phyloP scores from a whole-genome alignment of 2,797 vertebrate genomes.

The Etheostoma nigrum region DNA sequence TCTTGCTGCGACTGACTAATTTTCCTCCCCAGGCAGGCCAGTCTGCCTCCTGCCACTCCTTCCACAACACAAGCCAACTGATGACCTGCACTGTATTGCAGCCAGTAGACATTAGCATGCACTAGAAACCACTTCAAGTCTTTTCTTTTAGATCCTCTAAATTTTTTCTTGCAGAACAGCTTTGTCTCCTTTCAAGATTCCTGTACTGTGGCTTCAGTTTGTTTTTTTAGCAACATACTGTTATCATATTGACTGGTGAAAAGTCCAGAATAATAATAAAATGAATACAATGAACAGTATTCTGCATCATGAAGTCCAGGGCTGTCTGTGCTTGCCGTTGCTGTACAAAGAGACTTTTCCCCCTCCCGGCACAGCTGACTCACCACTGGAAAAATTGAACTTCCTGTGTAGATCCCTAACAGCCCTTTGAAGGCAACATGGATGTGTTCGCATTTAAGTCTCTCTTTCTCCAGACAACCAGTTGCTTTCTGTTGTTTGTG shows the following conservation, averaged over 20 bases:
- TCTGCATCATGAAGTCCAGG: constrained; percentile 32
- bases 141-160: neutral
- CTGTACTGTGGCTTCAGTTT: neutral
- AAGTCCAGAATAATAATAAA: constrained; percentile 5
- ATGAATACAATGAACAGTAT: constrained; percentile 4
- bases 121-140: neutral
- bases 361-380: constrained; percentile 61
- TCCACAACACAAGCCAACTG: constrained; percentile 27
- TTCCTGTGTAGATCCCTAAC: constrained; percentile 61
- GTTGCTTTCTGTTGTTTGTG: constrained; percentile 14
- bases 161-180: neutral
- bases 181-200: neutral
- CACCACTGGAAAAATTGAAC: constrained; percentile 77
- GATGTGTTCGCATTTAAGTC: constrained; percentile 34
- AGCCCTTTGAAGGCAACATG: constrained; percentile 50
- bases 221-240: neutral
- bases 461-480: constrained; percentile 25
- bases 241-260: neutral
- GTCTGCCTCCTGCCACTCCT: constrained; percentile 27
- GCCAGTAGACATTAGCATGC: constrained; percentile 3
- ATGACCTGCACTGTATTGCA: constrained; percentile 27
- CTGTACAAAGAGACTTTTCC: constrained; percentile 40
- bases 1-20: constrained; percentile 24
- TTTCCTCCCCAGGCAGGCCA: constrained; percentile 31
- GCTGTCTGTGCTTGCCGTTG: constrained; percentile 28